A percentile compares a stretch with the other conserved stretches of the same genome.
Conservation (phyloP, 2,888 invertebrate species). For the Nemotelus pantherinus region DNA sequence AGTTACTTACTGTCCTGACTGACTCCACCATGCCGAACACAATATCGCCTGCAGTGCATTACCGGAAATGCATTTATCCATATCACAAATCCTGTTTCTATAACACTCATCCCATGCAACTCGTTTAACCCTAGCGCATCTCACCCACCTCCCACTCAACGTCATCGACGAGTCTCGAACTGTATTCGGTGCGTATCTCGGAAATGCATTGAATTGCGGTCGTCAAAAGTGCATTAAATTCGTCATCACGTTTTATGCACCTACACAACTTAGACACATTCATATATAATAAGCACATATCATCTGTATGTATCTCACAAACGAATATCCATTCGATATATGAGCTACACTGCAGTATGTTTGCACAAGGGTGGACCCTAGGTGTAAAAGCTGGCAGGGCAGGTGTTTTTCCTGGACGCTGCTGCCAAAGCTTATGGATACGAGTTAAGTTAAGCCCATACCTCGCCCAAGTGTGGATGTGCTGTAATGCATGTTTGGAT, state of each 20-base stretch:
- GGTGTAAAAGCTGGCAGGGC: constrained; percentile 34
- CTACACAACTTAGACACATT: constrained; percentile 6
- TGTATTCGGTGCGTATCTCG: constrained; percentile 48
- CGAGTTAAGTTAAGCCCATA: not conserved
- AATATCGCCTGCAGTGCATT: constrained; percentile 50
- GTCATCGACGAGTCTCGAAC: constrained; percentile 6
- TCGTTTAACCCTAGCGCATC: constrained; percentile 12
- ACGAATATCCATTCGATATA: not conserved
- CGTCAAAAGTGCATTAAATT: constrained; percentile 52
- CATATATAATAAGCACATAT: not conserved
- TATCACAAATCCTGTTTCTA: constrained; percentile 49
- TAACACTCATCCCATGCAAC: constrained; percentile 20
- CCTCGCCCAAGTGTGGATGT: not conserved
- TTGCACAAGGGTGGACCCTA: not conserved
- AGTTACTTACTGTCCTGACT: constrained; percentile 43
- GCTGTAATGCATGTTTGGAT: constrained; percentile 39
- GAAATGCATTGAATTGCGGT: constrained; percentile 52
- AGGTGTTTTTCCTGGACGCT: constrained; percentile 35
- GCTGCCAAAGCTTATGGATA: constrained; percentile 7
- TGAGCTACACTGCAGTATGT: constrained; percentile 6
- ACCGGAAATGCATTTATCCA: constrained; percentile 52
- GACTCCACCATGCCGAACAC: constrained; percentile 38
- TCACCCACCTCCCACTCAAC: not conserved
- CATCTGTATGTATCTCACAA: not conserved
- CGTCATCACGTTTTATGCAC: constrained; percentile 51